phyloP scores from a whole-genome alignment of 1,140 invertebrate species.

The Ericerus pela region DNA sequence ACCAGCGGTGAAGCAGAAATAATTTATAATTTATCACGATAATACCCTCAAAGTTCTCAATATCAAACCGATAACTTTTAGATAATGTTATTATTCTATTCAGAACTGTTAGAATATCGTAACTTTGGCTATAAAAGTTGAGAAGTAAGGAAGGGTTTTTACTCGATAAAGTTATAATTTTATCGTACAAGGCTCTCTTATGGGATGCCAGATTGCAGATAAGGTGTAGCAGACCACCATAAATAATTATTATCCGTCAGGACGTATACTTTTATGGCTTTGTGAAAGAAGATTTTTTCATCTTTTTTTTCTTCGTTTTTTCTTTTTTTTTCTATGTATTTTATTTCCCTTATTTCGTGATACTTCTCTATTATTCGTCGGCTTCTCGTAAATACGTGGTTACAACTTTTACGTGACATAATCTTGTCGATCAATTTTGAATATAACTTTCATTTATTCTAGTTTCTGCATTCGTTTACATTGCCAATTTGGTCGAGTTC shows the following conservation, averaged over 20 bases:
- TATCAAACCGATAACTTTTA: slow-evolving; percentile 3
- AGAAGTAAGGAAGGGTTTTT: background rate
- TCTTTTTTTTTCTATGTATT: no score
- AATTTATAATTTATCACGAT: slow-evolving; percentile 1
- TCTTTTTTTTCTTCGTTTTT: no score
- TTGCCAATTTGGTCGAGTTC: no score
- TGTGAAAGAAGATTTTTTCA: background rate
- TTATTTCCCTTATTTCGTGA: no score
- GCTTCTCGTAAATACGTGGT: no score
- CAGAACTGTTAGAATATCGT: slow-evolving; percentile 2
- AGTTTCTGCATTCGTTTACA: no score
- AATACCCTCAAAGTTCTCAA: background rate
- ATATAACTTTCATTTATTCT: no score
- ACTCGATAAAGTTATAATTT: background rate
- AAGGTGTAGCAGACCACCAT: background rate
- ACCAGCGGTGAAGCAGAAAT: background rate
- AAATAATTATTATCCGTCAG: slow-evolving; percentile 4
- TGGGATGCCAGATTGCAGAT: background rate
- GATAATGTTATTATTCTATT: slow-evolving; percentile 4
- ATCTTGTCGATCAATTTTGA: no score
- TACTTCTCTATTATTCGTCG: no score
- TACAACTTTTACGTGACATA: no score
- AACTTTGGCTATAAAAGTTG: slow-evolving; percentile 3
- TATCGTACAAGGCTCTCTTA: background rate
- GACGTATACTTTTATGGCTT: background rate